These are phyloP conservation scores for Oceanites oceanicus DNA, from an alignment of 2,113 vertebrate genomes.

Conservation along the genomic window DNA sequence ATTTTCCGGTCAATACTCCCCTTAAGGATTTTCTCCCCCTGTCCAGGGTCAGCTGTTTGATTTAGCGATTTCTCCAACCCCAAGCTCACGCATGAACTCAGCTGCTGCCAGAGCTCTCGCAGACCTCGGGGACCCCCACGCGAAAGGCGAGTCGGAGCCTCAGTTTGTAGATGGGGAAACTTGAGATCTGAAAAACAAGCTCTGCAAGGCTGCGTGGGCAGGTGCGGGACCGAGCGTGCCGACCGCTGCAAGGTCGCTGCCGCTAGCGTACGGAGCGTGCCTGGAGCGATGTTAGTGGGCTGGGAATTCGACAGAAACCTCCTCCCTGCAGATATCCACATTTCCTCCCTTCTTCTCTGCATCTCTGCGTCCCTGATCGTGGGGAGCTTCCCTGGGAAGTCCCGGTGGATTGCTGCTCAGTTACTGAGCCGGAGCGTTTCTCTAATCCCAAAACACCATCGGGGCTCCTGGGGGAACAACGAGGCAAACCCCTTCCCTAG, in stretches of 20 bases:
- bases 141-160: neutral
- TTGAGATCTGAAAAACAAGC: neutral
- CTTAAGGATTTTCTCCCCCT: neutral
- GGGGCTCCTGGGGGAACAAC: neutral
- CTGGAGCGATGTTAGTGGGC: accelerated
- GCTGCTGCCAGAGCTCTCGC: neutral
- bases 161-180: neutral
- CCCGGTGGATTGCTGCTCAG: neutral
- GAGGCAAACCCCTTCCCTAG: neutral
- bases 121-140: neutral
- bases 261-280: accelerated
- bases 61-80: neutral
- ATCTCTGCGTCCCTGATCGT: neutral
- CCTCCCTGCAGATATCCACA: neutral
- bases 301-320: neutral
- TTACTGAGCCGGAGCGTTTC: neutral
- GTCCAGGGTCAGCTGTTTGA: neutral
- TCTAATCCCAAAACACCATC: neutral
- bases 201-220: neutral
- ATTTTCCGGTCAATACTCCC: neutral
- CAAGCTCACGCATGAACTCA: neutral
- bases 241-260: neutral
- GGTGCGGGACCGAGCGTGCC: accelerated
- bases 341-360: neutral
- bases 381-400: neutral